Evolutionary conservation across 1,140 invertebrate genomes (phyloP).

Genomic region (Triops longicaudatus): DNA sequence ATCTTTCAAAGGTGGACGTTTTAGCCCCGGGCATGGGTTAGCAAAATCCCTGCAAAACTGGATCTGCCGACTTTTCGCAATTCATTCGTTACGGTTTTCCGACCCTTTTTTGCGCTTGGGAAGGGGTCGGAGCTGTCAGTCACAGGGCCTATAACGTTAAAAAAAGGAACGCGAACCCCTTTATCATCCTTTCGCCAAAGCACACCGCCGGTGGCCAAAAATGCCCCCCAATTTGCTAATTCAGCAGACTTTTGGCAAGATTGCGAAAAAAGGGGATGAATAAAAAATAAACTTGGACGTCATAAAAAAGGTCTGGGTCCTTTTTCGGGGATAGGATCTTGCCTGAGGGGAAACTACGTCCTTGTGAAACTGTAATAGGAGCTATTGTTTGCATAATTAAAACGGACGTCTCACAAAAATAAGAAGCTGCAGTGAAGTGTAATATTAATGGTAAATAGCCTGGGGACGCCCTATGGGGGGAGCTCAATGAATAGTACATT

Average conservation of each 20-base stretch:
- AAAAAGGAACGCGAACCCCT: background rate
- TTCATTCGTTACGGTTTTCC: conserved; percentile 1
- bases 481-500: background rate
- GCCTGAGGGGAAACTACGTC: background rate
- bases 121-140: background rate
- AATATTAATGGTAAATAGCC: background rate
- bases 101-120: background rate
- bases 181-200: background rate
- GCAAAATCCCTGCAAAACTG: background rate
- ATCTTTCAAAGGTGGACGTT: background rate
- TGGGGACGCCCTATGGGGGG: background rate
- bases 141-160: background rate
- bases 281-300: background rate
- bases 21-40: background rate
- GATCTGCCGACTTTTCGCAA: background rate
- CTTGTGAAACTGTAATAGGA: background rate
- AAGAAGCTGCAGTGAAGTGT: background rate
- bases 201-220: background rate
- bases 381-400: background rate
- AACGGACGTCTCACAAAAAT: background rate
- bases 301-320: background rate
- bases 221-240: background rate
- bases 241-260: background rate
- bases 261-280: background rate
- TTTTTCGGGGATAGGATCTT: background rate